phyloP scores from a whole-genome alignment of 2,113 vertebrate genomes.

The Heliornis fulica region DNA sequence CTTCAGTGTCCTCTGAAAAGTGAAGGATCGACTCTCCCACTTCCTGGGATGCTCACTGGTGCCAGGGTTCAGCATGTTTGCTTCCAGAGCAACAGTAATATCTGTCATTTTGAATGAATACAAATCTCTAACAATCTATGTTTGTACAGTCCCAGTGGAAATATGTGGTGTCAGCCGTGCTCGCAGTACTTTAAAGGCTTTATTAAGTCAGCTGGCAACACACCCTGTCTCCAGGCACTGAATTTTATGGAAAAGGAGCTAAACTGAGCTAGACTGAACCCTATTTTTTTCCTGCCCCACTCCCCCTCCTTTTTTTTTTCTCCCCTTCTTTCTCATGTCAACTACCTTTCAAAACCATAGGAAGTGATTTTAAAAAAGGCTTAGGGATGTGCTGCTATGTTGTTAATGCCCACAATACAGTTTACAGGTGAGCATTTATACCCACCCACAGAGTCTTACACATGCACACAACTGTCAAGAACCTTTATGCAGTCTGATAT shows the following conservation, averaged over 20 bases:
- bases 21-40: neutral
- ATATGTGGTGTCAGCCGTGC: constrained; percentile 42
- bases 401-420: neutral
- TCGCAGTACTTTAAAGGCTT: constrained; percentile 26
- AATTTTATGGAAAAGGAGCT: constrained; percentile 24
- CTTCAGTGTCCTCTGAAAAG: neutral
- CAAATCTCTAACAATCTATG: constrained; percentile 53
- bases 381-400: neutral
- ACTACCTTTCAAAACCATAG: constrained; percentile 4
- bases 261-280: neutral
- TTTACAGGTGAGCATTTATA: constrained; percentile 11
- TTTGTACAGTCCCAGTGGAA: constrained; percentile 41
- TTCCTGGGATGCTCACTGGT: neutral
- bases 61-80: constrained; percentile 13
- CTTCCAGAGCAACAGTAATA: constrained; percentile 26
- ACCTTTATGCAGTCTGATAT: neutral
- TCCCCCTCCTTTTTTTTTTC: neutral
- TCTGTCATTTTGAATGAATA: constrained; percentile 64
- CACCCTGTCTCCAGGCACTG: constrained; percentile 12
- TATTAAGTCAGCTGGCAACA: constrained; percentile 61
- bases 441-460: neutral
- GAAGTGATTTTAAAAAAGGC: neutral
- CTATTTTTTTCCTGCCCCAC: neutral
- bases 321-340: neutral
- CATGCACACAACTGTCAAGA: neutral